Evolutionary conservation across 2,888 invertebrate species (phyloP), one percentile per base, ranked within the genome.

Genomic region (Timema podura): DNA sequence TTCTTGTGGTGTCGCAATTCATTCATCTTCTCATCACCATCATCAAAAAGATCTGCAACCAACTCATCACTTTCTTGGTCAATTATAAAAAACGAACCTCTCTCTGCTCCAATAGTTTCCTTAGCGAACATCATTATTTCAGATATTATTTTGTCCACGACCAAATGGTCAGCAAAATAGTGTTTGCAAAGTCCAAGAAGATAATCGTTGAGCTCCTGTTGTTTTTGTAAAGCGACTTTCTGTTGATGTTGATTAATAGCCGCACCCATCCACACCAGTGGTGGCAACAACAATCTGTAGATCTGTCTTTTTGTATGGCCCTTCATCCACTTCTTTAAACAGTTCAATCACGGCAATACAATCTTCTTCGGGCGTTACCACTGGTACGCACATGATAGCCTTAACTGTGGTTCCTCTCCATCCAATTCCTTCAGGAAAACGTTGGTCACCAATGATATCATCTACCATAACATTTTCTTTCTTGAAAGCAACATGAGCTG

Each of bases 71-170:
- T 80, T 0, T 82, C 81, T 72, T 81, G 81, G 75, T 87, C 83
- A 48, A 88, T 82, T 30, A 86, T 84, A 78, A 82, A 87, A 78
- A 87, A 85, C 57, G 84, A 84, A 61, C 85, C 84, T 46, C 85
- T 80, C 81, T 87, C 87, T 0, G 87, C 87, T 0, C 82, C 82
- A 69, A 87, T 80, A 70, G 85, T 85, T 0, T 82, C 79, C 76
- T 87, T 88, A 5, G 87, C 84, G 69, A 87, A 84, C 49, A 84
- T 85, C 79, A 87, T 81, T 81, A 87, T 85, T 77, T 87, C 87
- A 48, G 85, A 84, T 1, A 88, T 83, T 82, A 87, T 83, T 45
- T 85, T 86, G 71, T 87, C 87, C 16, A 86, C 81, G 6, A 68
- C 48, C 16, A 72, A 67, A 49, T 67, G n/a, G 47, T 72, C 72